A percentile compares a stretch with the other conserved stretches of the same genome.
phyloP scores from a whole-genome alignment of 1,140 invertebrate genomes.

The Neodiprion virginianus region DNA sequence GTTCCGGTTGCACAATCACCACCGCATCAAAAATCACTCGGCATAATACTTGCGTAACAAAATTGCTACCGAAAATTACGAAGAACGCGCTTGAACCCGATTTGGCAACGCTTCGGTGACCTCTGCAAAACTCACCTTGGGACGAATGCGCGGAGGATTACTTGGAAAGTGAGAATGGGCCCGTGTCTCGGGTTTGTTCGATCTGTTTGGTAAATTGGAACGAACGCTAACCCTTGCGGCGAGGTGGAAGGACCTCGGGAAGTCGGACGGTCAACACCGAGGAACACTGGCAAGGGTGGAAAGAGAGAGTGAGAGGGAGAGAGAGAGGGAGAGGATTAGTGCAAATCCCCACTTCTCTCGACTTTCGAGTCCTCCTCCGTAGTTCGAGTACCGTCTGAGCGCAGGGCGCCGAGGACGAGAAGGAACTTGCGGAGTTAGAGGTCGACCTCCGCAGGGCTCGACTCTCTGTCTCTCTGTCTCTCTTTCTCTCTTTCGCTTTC shows the following conservation, averaged over 20 bases:
- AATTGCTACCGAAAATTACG: background rate
- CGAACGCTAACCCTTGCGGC: background rate
- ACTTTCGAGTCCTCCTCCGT: conserved; percentile 27
- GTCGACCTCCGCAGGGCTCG: background rate
- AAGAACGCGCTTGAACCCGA: background rate
- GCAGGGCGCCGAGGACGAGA: conserved; percentile 25
- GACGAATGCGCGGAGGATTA: background rate
- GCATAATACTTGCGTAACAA: too few species aligned
- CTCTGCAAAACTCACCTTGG: background rate
- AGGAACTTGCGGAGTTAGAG: too few species aligned
- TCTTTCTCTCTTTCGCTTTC: background rate
- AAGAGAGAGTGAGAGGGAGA: conserved; percentile 4
- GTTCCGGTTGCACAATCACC: too few species aligned
- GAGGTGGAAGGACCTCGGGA: background rate
- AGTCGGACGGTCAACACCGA: conserved; percentile 8
- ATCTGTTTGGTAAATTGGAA: conserved; percentile 5
- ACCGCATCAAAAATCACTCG: too few species aligned
- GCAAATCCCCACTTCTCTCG: conserved; percentile 14
- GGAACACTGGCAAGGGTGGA: background rate
- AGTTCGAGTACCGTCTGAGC: background rate
- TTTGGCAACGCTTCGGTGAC: background rate
- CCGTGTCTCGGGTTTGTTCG: background rate
- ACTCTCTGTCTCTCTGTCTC: background rate
- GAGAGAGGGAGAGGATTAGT: conserved; percentile 23
- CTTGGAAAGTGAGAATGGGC: too few species aligned